Conservation (phyloP, 2,113 vertebrate genomes). For the Sphaerodactylus townsendi region DNA sequence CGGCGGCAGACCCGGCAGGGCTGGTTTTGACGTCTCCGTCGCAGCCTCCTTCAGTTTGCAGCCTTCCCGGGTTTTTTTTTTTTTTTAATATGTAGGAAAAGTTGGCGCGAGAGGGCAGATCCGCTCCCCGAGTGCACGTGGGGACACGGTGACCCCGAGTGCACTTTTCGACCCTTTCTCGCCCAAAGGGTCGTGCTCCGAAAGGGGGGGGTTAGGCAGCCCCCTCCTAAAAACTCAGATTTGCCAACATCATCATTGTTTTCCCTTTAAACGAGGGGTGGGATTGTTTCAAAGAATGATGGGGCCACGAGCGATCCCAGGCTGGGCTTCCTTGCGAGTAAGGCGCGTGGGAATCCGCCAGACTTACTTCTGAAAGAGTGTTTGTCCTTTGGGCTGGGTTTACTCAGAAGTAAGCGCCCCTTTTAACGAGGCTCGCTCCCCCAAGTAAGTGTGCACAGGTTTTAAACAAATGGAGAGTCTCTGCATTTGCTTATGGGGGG, state of each 20-base stretch:
- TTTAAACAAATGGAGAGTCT: not conserved
- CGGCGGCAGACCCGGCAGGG: not conserved
- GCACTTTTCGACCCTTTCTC: not conserved
- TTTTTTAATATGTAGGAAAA: no score
- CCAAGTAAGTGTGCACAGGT: not conserved
- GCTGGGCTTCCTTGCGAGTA: not conserved
- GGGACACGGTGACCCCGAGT: no score
- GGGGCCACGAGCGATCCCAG: no score
- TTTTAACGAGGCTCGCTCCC: not conserved
- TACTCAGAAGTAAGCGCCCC: not conserved
- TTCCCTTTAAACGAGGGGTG: no score
- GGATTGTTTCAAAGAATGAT: no score
- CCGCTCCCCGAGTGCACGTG: not conserved
- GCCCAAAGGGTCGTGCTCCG: rapidly evolving
- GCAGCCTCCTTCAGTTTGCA: constrained; percentile 21
- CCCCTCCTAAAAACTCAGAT: no score
- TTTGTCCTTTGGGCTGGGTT: no score
- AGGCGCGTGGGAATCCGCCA: not conserved
- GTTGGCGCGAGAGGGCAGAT: not conserved
- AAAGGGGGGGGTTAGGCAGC: no score
- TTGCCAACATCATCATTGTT: no score
- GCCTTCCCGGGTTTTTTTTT: no score
- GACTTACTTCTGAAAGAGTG: no score
- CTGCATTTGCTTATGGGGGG: not conserved
- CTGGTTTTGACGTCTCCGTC: not conserved